phyloP scores from a whole-genome alignment of 1,140 invertebrate genomes.

The Formica exsecta region DNA sequence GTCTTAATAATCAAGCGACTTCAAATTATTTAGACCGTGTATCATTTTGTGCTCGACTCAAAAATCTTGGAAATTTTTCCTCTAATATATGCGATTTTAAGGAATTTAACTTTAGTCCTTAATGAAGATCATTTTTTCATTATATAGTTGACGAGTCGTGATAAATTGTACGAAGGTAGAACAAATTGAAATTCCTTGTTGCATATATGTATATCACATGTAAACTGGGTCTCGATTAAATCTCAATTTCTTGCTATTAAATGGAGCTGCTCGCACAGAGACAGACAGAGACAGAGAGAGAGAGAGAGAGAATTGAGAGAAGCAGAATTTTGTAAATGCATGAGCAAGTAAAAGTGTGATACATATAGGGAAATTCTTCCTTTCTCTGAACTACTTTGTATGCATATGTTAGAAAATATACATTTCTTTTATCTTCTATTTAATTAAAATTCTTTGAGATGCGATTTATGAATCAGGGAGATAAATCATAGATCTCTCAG shows the following conservation, averaged over 20 bases:
- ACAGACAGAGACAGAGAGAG: too few species aligned
- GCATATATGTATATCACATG: too few species aligned
- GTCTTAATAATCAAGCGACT: neutral
- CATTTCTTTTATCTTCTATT: neutral
- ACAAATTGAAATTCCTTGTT: neutral
- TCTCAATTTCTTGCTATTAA: neutral
- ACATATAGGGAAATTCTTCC: neutral
- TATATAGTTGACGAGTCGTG: neutral
- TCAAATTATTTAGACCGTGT: too few species aligned
- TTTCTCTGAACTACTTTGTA: neutral
- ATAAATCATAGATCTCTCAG: neutral
- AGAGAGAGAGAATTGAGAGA: too few species aligned
- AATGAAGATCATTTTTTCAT: neutral
- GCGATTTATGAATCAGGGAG: neutral
- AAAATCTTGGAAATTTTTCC: neutral
- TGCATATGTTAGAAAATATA: neutral
- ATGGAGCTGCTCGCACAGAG: neutral
- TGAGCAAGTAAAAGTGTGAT: neutral
- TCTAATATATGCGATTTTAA: neutral
- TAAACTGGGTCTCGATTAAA: neutral
- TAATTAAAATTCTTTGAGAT: slow-evolving; percentile 28
- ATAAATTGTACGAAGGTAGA: neutral
- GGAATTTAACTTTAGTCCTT: neutral
- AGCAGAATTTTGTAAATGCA: neutral
- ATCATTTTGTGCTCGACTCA: neutral